Evolutionary conservation across 2,888 invertebrate genomes (phyloP).

Genomic region (Penaeus monodon): DNA sequence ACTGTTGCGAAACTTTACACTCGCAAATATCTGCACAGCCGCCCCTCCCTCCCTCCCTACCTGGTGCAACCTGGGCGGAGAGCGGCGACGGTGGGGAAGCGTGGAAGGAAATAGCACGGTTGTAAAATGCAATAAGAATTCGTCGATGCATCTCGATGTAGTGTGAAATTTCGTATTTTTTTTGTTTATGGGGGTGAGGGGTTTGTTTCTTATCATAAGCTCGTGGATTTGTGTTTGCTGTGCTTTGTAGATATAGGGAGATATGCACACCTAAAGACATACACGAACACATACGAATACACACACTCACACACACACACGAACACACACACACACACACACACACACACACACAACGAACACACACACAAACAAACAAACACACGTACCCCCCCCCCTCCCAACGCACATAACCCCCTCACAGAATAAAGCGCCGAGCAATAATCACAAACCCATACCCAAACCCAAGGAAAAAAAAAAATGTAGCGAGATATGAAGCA

Average conservation of each 20-base stretch:
- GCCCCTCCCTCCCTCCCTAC: not conserved
- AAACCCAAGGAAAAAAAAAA: too few relatives aligned
- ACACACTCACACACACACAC: not conserved
- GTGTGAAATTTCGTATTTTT: not conserved
- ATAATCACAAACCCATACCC: too few relatives aligned
- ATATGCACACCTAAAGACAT: not conserved
- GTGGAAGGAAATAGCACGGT: not conserved
- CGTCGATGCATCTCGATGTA: too few relatives aligned
- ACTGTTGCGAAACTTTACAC: not conserved
- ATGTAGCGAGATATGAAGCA: too few relatives aligned
- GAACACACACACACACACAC: not conserved
- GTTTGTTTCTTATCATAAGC: too few relatives aligned
- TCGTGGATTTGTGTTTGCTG: too few relatives aligned
- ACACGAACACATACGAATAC: not conserved
- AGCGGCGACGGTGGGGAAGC: not conserved
- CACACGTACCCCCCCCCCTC: too few relatives aligned
- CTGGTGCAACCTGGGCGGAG: not conserved
- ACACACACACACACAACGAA: not conserved
- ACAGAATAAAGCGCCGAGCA: too few relatives aligned
- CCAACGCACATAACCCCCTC: too few relatives aligned
- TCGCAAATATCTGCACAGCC: conserved; percentile 4
- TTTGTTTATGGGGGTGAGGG: not conserved
- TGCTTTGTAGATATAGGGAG: not conserved
- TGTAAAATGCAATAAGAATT: not conserved
- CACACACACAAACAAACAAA: not conserved